Conservation (phyloP, 2,113 vertebrate species). For the Bubo bubo region DNA sequence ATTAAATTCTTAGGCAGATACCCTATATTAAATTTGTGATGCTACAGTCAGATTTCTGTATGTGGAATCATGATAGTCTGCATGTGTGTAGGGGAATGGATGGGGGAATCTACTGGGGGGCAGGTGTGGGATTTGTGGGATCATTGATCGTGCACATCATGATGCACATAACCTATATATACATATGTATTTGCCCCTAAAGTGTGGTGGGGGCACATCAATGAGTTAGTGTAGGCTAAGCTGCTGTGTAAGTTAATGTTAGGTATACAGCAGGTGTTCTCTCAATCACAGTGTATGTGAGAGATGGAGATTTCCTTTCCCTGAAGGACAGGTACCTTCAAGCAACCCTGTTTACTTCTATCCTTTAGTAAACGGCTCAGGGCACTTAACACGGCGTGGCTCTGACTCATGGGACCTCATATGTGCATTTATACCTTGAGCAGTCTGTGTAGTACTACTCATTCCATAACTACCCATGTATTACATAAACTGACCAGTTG, state of each 20-base stretch:
- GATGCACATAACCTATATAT: not conserved
- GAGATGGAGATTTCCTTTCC: not conserved
- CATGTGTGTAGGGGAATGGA: not conserved
- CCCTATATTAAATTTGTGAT: not conserved
- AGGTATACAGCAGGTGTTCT: not conserved
- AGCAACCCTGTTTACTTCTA: not conserved
- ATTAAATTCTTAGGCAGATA: not conserved
- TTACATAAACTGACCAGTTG: not conserved
- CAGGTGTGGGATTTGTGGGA: too few species aligned
- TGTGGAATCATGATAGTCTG: not conserved
- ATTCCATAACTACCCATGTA: not conserved
- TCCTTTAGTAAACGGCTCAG: not conserved
- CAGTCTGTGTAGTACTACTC: not conserved
- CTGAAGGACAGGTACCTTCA: not conserved
- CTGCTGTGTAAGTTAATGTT: not conserved
- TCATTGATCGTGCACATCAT: not conserved
- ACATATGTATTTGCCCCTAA: not conserved
- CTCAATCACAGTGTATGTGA: accelerated
- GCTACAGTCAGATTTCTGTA: not conserved
- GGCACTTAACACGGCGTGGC: not conserved
- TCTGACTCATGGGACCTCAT: not conserved
- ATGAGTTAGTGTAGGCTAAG: not conserved
- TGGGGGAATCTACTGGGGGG: too few species aligned
- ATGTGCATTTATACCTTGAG: not conserved
- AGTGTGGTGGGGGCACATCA: accelerated